phyloP scores from a whole-genome alignment of 2,888 invertebrate genomes.

The Tinea semifulvella region DNA sequence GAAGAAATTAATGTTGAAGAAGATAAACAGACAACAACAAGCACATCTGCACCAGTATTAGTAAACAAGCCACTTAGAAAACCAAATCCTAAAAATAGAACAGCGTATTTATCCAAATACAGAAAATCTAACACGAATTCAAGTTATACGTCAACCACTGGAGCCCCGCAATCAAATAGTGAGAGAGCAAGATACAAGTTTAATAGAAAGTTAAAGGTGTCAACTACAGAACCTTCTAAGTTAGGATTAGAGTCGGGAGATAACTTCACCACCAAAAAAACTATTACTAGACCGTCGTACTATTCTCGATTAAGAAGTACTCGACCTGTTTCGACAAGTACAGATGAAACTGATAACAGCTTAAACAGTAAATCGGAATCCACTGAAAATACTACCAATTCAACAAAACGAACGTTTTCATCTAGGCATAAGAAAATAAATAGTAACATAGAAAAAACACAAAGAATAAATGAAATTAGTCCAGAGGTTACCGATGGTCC shows the following conservation, averaged over 20 bases:
- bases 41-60: neutral
- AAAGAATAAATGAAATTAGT: neutral
- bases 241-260: slow-evolving; percentile 25
- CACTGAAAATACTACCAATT: neutral
- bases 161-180: neutral
- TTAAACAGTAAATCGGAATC: neutral
- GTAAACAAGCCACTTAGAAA: slow-evolving; percentile 19
- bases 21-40: neutral
- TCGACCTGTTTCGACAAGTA: slow-evolving; percentile 24
- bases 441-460: neutral
- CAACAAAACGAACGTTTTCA: neutral
- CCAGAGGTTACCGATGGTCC: neutral
- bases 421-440: neutral
- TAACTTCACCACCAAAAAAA: slow-evolving; percentile 38
- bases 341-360: slow-evolving; percentile 21
- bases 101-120: slow-evolving; percentile 22
- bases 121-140: slow-evolving; percentile 26
- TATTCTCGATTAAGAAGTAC: slow-evolving; percentile 35
- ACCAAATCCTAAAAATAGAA: slow-evolving; percentile 25
- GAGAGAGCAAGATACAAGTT: slow-evolving; percentile 31
- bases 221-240: slow-evolving; percentile 33
- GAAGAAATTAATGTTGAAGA: slow-evolving; percentile 19
- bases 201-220: slow-evolving; percentile 44
- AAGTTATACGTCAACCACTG: slow-evolving; percentile 11
- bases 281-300: slow-evolving; percentile 34